phyloP scores from a whole-genome alignment of 2,797 vertebrate genomes.

The Neomorphus geoffroyi region DNA sequence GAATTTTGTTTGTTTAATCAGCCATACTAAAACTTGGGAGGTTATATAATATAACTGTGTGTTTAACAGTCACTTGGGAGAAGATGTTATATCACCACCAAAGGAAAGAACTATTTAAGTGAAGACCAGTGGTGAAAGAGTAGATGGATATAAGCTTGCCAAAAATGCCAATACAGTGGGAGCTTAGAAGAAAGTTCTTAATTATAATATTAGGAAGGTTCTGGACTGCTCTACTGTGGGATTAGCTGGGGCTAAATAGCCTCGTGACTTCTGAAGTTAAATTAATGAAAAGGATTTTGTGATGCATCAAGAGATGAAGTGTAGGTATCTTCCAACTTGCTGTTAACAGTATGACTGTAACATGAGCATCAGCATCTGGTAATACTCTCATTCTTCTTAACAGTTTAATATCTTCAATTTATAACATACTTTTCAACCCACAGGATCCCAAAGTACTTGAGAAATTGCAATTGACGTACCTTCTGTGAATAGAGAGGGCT shows the following conservation, averaged over 20 bases:
- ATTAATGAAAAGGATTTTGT: background rate
- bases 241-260: background rate
- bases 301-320: background rate
- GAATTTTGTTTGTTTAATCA: background rate
- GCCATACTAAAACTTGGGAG: background rate
- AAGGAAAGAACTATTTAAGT: background rate
- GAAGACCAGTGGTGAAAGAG: background rate
- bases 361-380: constrained; percentile 26
- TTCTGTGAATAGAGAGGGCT: background rate
- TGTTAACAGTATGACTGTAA: background rate
- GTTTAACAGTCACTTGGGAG: background rate
- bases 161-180: background rate
- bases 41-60: background rate
- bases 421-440: background rate
- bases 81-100: background rate
- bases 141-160: background rate
- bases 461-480: background rate
- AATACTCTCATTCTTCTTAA: constrained; percentile 14
- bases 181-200: background rate
- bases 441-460: constrained; percentile 9
- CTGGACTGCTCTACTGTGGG: background rate
- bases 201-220: background rate
- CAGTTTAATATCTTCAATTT: constrained; percentile 21
- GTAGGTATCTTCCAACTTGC: background rate
- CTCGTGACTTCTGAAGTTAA: background rate